phyloP scores from a whole-genome alignment of 2,888 invertebrate species.

The Agrilus mali region DNA sequence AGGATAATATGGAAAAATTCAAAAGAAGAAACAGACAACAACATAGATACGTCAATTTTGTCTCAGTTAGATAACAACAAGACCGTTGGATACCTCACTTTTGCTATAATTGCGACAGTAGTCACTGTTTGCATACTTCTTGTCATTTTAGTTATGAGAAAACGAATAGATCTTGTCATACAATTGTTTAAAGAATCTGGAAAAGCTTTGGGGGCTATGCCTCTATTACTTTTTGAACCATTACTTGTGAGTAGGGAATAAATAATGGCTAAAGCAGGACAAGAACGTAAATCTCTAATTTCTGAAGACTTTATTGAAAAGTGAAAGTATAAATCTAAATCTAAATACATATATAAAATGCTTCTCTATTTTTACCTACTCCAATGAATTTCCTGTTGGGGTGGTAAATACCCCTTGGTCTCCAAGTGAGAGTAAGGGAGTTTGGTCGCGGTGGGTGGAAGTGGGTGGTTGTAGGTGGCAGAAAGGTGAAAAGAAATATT shows the following conservation, averaged over 20 bases:
- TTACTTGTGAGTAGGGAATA: constrained; percentile 36
- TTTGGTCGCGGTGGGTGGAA: too few species aligned
- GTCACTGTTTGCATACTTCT: constrained; percentile 43
- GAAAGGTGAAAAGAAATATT: too few species aligned
- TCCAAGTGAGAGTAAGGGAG: too few species aligned
- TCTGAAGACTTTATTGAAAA: too few species aligned
- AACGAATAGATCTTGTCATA: constrained; percentile 46
- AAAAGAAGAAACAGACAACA: constrained; percentile 20
- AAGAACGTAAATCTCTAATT: too few species aligned
- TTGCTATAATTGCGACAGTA: constrained; percentile 46
- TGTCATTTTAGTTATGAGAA: constrained; percentile 46
- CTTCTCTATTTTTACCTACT: too few species aligned
- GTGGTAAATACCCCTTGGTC: too few species aligned
- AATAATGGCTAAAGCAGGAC: too few species aligned
- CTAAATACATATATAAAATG: too few species aligned
- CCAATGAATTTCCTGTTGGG: too few species aligned
- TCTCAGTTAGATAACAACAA: constrained; percentile 15
- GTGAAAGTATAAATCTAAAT: too few species aligned
- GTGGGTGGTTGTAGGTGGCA: too few species aligned
- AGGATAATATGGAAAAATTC: constrained; percentile 36
- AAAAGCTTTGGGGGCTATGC: constrained; percentile 49
- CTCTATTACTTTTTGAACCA: constrained; percentile 45
- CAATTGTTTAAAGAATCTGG: constrained; percentile 52
- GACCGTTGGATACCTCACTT: constrained; percentile 32
- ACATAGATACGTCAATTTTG: constrained; percentile 1